phyloP scores from a whole-genome alignment of 2,888 invertebrate genomes.

The Argyra leucocephala region DNA sequence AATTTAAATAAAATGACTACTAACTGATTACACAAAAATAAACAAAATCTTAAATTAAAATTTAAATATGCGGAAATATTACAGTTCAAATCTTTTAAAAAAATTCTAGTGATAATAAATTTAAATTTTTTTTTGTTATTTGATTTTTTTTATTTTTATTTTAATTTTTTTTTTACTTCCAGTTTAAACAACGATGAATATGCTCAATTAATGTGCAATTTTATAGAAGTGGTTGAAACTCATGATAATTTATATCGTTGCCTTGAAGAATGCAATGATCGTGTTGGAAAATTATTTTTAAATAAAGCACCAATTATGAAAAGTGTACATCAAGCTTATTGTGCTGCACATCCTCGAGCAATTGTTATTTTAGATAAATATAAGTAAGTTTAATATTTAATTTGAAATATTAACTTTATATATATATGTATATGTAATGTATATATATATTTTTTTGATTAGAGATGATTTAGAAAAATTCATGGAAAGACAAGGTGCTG shows the following conservation, averaged over 20 bases:
- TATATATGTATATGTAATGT: background rate
- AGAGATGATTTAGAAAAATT: conserved; percentile 75
- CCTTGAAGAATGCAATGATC: conserved; percentile 75
- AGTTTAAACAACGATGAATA: conserved; percentile 80
- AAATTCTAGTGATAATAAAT: too few species aligned
- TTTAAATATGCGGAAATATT: too few species aligned
- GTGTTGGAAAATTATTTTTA: conserved; percentile 81
- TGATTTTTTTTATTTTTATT: too few species aligned
- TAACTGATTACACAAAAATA: too few species aligned
- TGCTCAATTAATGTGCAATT: conserved; percentile 76
- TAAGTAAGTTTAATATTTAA: conserved; percentile 55
- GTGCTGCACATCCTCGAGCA: conserved; percentile 87
- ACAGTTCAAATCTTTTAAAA: too few species aligned
- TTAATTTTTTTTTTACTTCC: conserved; percentile 25
- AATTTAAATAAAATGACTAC: too few species aligned
- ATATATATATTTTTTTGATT: background rate
- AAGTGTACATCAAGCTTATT: conserved; percentile 77
- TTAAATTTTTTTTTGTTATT: too few species aligned
- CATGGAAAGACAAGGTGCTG: conserved; percentile 81
- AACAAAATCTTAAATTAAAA: too few species aligned
- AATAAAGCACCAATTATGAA: conserved; percentile 75
- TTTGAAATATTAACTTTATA: background rate
- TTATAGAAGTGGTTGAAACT: conserved; percentile 74
- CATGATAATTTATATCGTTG: conserved; percentile 72
- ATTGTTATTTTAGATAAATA: conserved; percentile 87